These are phyloP conservation scores for Protobothrops mucrosquamatus DNA, from an alignment of 2,113 vertebrate genomes.

Conservation along the genomic window DNA sequence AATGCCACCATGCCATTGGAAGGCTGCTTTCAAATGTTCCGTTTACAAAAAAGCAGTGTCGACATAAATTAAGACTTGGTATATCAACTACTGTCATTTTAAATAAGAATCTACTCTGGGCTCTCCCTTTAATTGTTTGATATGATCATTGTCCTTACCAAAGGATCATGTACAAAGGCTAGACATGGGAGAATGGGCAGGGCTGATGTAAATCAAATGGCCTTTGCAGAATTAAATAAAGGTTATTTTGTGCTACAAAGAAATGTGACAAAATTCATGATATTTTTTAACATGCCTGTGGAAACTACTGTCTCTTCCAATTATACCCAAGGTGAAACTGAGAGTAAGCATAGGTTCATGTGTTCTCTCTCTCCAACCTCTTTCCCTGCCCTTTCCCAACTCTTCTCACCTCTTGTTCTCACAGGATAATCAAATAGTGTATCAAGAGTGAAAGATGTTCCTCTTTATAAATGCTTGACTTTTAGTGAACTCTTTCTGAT, in stretches of 20 bases:
- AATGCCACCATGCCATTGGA: conserved; percentile 44
- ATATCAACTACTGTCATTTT: neutral
- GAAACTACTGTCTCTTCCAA: neutral
- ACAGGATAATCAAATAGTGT: neutral
- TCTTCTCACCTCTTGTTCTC: too few relatives aligned
- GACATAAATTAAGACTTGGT: neutral
- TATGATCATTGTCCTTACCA: neutral
- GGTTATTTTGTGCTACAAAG: neutral
- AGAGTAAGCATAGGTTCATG: neutral
- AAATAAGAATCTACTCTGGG: neutral
- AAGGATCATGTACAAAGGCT: neutral
- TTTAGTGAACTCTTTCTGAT: neutral
- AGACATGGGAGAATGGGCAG: neutral
- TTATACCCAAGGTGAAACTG: neutral
- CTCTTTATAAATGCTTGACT: neutral
- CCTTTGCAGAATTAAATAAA: neutral
- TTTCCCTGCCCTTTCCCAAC: neutral
- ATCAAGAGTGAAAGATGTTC: neutral
- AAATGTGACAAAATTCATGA: neutral
- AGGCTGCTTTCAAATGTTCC: conserved; percentile 8
- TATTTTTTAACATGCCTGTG: neutral
- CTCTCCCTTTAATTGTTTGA: neutral
- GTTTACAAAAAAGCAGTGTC: neutral
- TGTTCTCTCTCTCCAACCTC: neutral
- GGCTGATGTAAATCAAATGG: neutral